phyloP scores from a whole-genome alignment of 2,113 vertebrate genomes.

The Panthera leo region DNA sequence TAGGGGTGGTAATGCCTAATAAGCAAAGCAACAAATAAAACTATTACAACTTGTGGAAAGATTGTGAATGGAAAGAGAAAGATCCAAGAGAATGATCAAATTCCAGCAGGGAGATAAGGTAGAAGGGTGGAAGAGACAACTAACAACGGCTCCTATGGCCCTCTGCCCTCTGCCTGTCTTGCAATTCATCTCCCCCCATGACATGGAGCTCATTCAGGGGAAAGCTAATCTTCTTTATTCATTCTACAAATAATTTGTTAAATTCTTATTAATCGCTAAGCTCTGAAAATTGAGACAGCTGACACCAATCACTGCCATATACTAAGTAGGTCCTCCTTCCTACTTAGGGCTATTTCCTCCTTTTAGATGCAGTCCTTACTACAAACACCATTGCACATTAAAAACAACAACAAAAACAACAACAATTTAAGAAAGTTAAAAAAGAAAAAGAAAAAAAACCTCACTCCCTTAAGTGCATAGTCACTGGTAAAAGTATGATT shows the following conservation, averaged over 20 bases:
- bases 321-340: not conserved
- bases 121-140: not conserved
- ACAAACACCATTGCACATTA: not conserved
- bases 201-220: not conserved
- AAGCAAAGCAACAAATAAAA: not conserved
- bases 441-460: not conserved
- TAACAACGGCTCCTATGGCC: not conserved
- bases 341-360: not conserved
- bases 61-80: not conserved
- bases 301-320: not conserved
- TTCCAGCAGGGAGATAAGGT: not conserved
- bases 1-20: not conserved
- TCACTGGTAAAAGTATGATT: not conserved
- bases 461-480: not conserved
- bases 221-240: not conserved
- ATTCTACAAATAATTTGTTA: not conserved
- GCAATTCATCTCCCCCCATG: not conserved
- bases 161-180: not conserved
- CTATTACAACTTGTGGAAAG: not conserved
- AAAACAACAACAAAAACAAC: not conserved
- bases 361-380: not conserved
- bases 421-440: not conserved
- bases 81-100: not conserved
- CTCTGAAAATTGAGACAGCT: not conserved
- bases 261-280: not conserved